Base-by-base conservation (phyloP, 2,888 invertebrate species). In the Andrena dorsata region DNA sequence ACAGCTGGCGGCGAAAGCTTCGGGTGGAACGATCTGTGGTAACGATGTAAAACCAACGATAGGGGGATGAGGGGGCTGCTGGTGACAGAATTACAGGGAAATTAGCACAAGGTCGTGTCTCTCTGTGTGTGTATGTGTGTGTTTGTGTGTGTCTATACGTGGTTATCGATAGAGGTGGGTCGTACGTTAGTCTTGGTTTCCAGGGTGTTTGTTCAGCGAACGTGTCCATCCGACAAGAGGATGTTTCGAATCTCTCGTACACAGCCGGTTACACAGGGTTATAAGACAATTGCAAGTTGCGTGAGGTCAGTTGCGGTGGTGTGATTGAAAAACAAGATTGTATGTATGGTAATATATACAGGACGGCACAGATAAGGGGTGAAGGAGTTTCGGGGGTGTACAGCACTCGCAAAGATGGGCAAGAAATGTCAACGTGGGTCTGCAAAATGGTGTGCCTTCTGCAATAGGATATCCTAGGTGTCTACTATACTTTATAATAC, bases 281-380 rank as follows among this genome's bases (percentile, higher is more conserved):
- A 78, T 69, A 63, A 79, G 77, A 87, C 80, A 56, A 78, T 87
- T 86, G 86, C 86, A 80, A 71, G 79, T 90, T 88, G 89, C 90
- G 89, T 90, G 90, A 89, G 82, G 78, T 90, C 85, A 83, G 83
- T 90, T 90, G 89, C 90, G 77, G 86, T 87, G 89, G 85, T 88
- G 88, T 87, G 84, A 80, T 81, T 41, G 41, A 41, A 49, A 66
- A 69, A 56, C 56, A 49, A 69, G 35, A 56, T 61, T 49, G n/a
- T 28, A 56, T 23, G 69, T 53, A 51, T 51, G 32, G 28, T 16
- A 65, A 35, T 65, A 74, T 30, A 32, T 16, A 56, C 30, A 23
- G 8, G 28, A 8, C 23, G 56, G 20, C 13, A 23, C 56, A 41
- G 41, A 41, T 13, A 41, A 4, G 41, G 41, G 41, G 41, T 41